These are phyloP conservation scores for Alosa sapidissima DNA, from an alignment of 2,797 vertebrate species.

Conservation along the genomic window DNA sequence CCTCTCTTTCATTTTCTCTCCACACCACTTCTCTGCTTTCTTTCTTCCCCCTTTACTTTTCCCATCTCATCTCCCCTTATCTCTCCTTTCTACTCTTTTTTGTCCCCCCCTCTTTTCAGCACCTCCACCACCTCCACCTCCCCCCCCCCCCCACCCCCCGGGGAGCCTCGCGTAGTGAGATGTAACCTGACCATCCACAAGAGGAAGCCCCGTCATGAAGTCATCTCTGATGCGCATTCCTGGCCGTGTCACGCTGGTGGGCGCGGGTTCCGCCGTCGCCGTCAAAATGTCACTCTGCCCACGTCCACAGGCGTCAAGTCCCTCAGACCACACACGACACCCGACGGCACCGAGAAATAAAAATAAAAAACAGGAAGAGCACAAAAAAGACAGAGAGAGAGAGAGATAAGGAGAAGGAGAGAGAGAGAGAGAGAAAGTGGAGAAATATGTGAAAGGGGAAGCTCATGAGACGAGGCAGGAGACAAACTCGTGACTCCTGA, in stretches of 20 bases:
- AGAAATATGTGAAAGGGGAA: constrained; percentile 16
- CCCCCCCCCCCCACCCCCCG: no score
- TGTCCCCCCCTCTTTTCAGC: background rate
- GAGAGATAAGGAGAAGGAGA: background rate
- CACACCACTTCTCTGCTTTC: constrained; percentile 20
- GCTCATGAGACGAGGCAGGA: background rate
- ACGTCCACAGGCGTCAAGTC: constrained; percentile 20
- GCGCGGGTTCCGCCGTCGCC: constrained; percentile 2
- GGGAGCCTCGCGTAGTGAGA: constrained; percentile 32
- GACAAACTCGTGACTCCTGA: constrained; percentile 20
- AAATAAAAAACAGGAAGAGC: constrained; percentile 18
- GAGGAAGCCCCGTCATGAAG: constrained; percentile 43
- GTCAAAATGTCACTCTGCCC: constrained; percentile 36
- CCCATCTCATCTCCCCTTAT: background rate
- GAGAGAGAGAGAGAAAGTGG: background rate
- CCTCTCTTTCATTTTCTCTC: constrained; percentile 29
- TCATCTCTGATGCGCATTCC: constrained; percentile 39
- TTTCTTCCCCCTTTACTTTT: background rate
- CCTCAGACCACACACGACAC: constrained; percentile 23
- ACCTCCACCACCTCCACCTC: background rate
- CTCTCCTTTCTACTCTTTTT: background rate
- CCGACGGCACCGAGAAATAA: constrained; percentile 16
- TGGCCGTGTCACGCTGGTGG: constrained; percentile 26
- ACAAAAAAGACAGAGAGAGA: background rate
- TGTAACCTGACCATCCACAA: constrained; percentile 35